A percentile compares a stretch with the other conserved stretches of the same genome.
phyloP scores from a whole-genome alignment of 2,888 invertebrate species.

The Cosmopolites sordidus region DNA sequence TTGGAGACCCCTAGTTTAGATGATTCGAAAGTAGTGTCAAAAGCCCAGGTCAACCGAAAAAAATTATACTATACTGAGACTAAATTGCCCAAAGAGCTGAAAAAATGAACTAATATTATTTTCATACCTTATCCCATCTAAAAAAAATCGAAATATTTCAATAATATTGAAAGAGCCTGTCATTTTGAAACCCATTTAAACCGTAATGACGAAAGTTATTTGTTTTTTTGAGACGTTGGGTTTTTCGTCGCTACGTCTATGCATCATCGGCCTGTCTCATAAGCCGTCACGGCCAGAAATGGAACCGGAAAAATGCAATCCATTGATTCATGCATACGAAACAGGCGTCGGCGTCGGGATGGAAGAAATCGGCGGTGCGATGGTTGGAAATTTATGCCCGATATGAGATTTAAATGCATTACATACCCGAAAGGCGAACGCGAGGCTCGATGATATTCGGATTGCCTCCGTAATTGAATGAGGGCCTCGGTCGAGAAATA shows the following conservation, averaged over 20 bases:
- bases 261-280: slow-evolving; percentile 21
- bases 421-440: not conserved
- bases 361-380: slow-evolving; percentile 7
- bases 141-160: too few species aligned
- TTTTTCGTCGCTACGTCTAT: slow-evolving; percentile 2
- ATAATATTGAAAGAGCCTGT: too few species aligned
- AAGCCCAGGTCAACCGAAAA: too few species aligned
- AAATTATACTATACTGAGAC: too few species aligned
- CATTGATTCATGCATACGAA: slow-evolving; percentile 29
- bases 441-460: not conserved
- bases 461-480: not conserved
- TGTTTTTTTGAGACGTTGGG: too few species aligned
- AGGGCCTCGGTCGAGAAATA: not conserved
- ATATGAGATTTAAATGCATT: slow-evolving; percentile 2
- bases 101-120: too few species aligned
- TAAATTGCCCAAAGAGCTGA: too few species aligned
- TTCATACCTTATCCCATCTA: too few species aligned
- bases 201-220: too few species aligned
- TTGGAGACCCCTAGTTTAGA: too few species aligned
- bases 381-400: slow-evolving; percentile 1
- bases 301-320: slow-evolving; percentile 25
- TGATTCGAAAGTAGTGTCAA: too few species aligned
- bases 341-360: slow-evolving; percentile 24
- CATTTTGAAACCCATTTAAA: too few species aligned
- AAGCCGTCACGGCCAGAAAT: slow-evolving; percentile 25